Base-by-base conservation (phyloP, 2,113 vertebrate genomes). In the Enhydra lutris region DNA sequence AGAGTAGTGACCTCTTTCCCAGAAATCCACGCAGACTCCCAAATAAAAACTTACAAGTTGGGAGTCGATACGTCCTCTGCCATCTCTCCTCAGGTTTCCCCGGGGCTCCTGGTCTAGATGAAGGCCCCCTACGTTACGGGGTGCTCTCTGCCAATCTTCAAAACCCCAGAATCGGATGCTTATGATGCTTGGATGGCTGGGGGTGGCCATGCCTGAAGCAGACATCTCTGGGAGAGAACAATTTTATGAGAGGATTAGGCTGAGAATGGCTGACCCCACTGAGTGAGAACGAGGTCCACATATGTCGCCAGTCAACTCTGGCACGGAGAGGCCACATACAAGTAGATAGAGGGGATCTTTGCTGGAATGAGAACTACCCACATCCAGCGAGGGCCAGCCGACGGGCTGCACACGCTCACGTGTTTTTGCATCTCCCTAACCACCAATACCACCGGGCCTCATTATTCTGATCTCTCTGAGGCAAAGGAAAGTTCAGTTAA, bases 341-440 rank as follows among this genome's bases (percentile, higher is more conserved):
- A 42, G 42, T 11, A 50, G 0, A 45, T 0, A 8, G 7, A 1
- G 29, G 8, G 0, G 17, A 50, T 34, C 78, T 52, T 0, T 1
- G 7, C 11, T n/a, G 2, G 7, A 50, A 4, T 5, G 18, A 57
- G 9, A 26, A 9, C 0, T 11, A 9, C 21, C 61, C 4, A 3
- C 1, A 50, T 31, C 20, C 36, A n/a, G 65, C 5, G 87, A 79
- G 69, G 7, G 61, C n/a, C 7, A 6, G 71, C 47, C 67, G 0
- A 4, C 3, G 21, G 11, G 4, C 10, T n/a, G 2, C 23, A 12
- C 4, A 39, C 23, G 20, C 79, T 23, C 42, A 8, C 2, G 0
- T 9, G 1, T 14, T 52, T 5, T 82, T 15, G 34, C 57, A 67
- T 74, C n/a, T 18, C 74, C 71, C 1, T 10, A 42, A 55, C n/a